Base-by-base conservation (phyloP, 37 sponge, comb jelly and placozoan genomes). In the Bolinopsis microptera region DNA sequence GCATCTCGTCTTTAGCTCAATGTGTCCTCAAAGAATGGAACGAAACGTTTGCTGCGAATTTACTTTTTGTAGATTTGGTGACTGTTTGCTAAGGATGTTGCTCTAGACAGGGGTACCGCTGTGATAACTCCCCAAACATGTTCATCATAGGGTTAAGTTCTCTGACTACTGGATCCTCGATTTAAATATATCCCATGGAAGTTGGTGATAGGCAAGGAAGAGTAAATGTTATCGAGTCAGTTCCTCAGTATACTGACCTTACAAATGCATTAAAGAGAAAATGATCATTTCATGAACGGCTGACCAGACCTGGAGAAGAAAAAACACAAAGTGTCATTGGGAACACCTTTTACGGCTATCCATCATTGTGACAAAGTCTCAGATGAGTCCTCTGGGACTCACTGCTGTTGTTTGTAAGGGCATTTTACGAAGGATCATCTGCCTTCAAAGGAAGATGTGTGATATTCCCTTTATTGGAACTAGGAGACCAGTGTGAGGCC, bases 391-490 rank as follows among this genome's bases (percentile, higher is more conserved):
- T n/a, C n/a, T n/a, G n/a, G 22, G 26, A 39, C 23, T 39, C 41
- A 38, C 21, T 86, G 0, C 61, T 86, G 3, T 27, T 86, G 8
- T 86, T 41, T 86, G 90, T 86, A 5, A 13, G 90, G 26, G 28
- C 90, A 25, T 86, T 41, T 41, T 28, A 41, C 5, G 90, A 39
- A 24, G 90, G 90, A 41, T 24, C 41, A 0, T 16, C 61, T n/a
- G 36, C 35, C 0, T 32, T 32, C 27, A 86, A 38, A 40, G n/a
- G n/a, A 86, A 39, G 48, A 24, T 41, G 28, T 9, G 38, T 41
- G 31, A 39, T n/a, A 86, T 86, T 28, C 90, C 90, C 22, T 86
- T 39, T 34, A 39, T 86, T 40, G 90, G 90, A 9, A 39, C 90
- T 16, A n/a, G 18, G 61, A 86, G 61, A 86, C 25, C 28, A n/a